Evolutionary conservation across 2,113 vertebrate species (phyloP).

Genomic region (Dunckerocampus dactyliophorus): DNA sequence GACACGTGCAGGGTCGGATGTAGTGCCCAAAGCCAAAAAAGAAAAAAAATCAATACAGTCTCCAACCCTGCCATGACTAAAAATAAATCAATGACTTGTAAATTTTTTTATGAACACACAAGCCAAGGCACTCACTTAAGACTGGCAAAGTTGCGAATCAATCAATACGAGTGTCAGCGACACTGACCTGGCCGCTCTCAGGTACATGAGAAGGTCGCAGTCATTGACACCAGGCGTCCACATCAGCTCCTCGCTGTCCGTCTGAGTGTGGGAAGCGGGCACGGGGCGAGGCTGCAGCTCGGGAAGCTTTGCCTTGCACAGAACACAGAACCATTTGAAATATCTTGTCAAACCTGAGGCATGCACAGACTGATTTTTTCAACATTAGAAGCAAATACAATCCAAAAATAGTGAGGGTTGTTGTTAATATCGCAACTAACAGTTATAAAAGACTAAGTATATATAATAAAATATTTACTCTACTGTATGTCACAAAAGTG

Average conservation of each 20-base stretch:
- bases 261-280: slow-evolving; percentile 78
- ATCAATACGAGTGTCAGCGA: not conserved
- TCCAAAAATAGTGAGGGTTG: no score
- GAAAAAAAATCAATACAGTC: no score
- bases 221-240: slow-evolving; percentile 98
- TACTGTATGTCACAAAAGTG: no score
- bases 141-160: not conserved
- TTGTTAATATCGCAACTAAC: no score
- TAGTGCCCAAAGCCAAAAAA: no score
- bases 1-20: no score
- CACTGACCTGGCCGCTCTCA: slow-evolving; percentile 90
- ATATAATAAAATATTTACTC: no score
- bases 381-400: no score
- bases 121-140: not conserved
- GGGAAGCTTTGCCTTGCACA: slow-evolving; percentile 92
- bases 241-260: slow-evolving; percentile 90
- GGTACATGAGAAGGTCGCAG: slow-evolving; percentile 98
- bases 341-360: no score
- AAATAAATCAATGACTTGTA: not conserved
- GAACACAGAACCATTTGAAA: not conserved
- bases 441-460: no score
- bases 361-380: no score
- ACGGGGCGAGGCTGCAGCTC: slow-evolving; percentile 86
- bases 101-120: no score
- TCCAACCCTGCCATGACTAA: not conserved